Percentiles rank a stretch among this genome's conserved stretches.
phyloP scores from a whole-genome alignment of 2,797 vertebrate genomes.

The Chloroceryle amazona region DNA sequence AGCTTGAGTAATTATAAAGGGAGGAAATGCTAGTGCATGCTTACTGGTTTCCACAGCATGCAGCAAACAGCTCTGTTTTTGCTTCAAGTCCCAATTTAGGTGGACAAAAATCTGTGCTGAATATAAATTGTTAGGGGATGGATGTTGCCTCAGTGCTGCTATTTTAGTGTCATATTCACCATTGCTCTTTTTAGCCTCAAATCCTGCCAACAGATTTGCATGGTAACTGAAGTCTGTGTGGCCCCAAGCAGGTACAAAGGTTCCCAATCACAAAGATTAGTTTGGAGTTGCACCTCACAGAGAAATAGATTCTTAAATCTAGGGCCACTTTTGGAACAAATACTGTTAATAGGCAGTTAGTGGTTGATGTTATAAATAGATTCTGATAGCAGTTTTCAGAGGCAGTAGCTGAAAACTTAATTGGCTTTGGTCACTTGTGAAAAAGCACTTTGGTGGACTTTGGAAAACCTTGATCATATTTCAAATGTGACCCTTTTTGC shows the following conservation, averaged over 20 bases:
- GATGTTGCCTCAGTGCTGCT: background rate
- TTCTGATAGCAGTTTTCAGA: background rate
- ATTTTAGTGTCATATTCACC: background rate
- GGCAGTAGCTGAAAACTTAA: background rate
- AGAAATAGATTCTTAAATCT: background rate
- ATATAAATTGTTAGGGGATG: background rate
- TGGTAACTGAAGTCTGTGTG: background rate
- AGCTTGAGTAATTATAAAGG: background rate
- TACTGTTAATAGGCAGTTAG: background rate
- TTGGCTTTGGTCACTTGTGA: background rate
- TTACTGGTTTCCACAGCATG: background rate
- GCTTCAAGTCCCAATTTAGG: background rate
- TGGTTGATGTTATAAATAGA: background rate
- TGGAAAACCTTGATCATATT: background rate
- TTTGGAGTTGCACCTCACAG: background rate
- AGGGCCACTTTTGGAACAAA: background rate
- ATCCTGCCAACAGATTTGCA: background rate
- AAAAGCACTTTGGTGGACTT: background rate
- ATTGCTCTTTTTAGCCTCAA: background rate
- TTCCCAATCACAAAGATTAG: background rate
- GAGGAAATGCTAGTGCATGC: background rate
- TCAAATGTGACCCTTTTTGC: background rate
- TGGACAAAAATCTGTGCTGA: slow-evolving; percentile 6
- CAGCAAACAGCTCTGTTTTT: background rate
- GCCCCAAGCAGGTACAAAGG: background rate